Conservation (phyloP, 2,113 vertebrate species). For the Lophotis ruficrista region DNA sequence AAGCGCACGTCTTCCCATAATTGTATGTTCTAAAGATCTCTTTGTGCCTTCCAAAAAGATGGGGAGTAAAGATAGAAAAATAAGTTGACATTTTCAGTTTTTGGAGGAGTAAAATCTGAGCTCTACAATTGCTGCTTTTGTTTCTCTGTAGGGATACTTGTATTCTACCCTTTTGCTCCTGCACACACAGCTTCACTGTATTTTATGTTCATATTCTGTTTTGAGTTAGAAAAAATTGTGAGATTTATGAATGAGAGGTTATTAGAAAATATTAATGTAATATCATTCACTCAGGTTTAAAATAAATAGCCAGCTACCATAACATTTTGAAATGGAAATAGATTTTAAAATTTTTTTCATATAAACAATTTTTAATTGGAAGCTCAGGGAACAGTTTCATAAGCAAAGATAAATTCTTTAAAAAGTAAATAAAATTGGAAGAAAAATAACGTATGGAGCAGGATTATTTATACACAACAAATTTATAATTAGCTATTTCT, state of each 20-base stretch:
- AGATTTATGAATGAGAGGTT: background rate
- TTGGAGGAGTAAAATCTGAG: background rate
- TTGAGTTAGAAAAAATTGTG: background rate
- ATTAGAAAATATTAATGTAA: background rate
- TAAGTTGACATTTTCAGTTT: background rate
- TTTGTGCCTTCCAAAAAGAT: background rate
- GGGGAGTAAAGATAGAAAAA: background rate
- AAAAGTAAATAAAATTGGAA: background rate
- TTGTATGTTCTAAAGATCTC: background rate
- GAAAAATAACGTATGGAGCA: background rate
- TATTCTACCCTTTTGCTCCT: background rate
- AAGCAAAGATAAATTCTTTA: background rate
- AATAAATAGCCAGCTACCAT: background rate
- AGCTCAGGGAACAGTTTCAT: background rate
- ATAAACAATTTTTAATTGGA: background rate
- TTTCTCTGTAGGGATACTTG: background rate
- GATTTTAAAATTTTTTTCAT: background rate
- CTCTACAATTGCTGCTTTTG: background rate
- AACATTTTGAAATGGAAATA: background rate
- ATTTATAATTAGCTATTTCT: background rate
- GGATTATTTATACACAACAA: background rate
- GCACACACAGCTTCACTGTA: background rate
- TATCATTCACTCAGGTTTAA: background rate
- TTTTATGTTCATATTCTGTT: background rate
- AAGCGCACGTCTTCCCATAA: fast-evolving